Base-by-base conservation (phyloP, 2,888 invertebrate genomes). In the Brachynemurus nebulosus region DNA sequence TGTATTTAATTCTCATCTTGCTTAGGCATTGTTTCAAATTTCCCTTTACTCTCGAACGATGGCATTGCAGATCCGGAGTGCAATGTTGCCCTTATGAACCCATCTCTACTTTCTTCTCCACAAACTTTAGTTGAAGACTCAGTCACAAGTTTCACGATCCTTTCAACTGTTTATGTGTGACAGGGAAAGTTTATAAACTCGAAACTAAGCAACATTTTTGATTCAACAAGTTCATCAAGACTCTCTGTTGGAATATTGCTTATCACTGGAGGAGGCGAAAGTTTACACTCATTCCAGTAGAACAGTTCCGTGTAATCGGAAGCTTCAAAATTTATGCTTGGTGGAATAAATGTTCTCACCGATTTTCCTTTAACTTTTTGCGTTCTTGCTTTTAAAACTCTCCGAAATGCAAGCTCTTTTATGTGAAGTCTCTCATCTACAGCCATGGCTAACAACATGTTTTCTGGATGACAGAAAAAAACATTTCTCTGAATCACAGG, bases 381-480 rank as follows among this genome's bases (percentile, higher is more conserved):
- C n/a, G n/a, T n/a, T n/a, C n/a, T n/a, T n/a, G n/a, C n/a, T n/a
- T n/a, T n/a, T 36, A 53, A 40, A 40, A 55, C 52, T 9, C 53
- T 47, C 8, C 54, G 47, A 3, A 51, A 45, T 12, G 50, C 54
- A 11, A 55, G 37, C 25, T 55, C 53, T 45, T 52, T 38, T 39
- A 56, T 49, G 33, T 55, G 51, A 17, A 35, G 30, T 18, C 47
- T 33, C 3, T 44, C 12, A 42, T 56, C 55, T 8, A 44, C 45
- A 14, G 53, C 34, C 54, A 55, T 54, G 17, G 52, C 51, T n/a
- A 55, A 21, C 17, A 57, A 42, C 37, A 56, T 14, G 39, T 54
- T 56, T 49, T 57, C 56, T 3, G 52, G 50, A 45, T 57, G 54
- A 8, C 52, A 54, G 46, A 52, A 57, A 46, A 47, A 46, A 42